Base-by-base conservation (phyloP, 1,140 invertebrate species). In the Prorops nasuta region DNA sequence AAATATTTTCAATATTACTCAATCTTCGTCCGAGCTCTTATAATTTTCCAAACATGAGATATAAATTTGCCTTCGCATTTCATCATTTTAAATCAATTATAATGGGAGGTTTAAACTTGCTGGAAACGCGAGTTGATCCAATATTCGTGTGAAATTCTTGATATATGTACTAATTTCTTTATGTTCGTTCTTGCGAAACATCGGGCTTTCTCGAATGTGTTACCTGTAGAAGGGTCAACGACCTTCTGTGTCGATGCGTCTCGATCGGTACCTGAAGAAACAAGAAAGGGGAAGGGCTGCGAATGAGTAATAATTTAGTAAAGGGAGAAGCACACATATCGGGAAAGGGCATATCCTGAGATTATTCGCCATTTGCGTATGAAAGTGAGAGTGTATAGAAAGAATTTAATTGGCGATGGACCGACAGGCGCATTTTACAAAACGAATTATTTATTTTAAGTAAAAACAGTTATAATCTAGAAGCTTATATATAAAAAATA, bases 201-300 rank as follows among this genome's bases (percentile, higher is more conserved):
- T 34, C 34, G 10, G 17, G 12, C 7, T 16, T 21, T 18, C 28
- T 35, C n/a, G n/a, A n/a, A n/a, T n/a, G n/a, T n/a, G n/a, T n/a
- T n/a, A n/a, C n/a, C n/a, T n/a, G n/a, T n/a, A n/a, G 18, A 16
- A 42, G 14, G 38, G 35, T 21, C 24, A 44, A 38, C 24, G 24
- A 28, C 44, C 44, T 55, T 51, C 34, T 39, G 40, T 40, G 46
- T 55, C 56, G 60, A 63, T 51, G 54, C 56, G 57, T 53, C n/a
- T n/a, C 60, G 54, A 70, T 64, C 59, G 60, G 69, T 72, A 74
- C 69, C 69, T 74, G 71, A 72, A 63, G 44, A 69, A 62, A 51
- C 51, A 37, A 60, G 51, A 49, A 49, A 51, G 51, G 64, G 50
- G 51, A 66, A 67, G 57, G 62, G 64, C 64, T 69, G 65, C 59